phyloP scores from a whole-genome alignment of 92 coral and sea anemone species.

The Porites evermanni region DNA sequence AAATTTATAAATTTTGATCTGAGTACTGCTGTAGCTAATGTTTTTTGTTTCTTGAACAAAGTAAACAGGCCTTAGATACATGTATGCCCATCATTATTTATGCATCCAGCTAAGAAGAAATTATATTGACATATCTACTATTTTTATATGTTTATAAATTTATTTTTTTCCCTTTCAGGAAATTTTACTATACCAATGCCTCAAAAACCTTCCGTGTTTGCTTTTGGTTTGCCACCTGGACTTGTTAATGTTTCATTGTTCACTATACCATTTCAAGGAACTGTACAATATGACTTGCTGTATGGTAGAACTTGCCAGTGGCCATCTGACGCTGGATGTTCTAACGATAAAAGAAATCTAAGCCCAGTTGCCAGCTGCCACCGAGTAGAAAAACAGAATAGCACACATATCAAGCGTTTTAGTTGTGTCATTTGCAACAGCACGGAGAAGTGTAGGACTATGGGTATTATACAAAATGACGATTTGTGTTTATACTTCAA shows the following conservation, averaged over 20 bases:
- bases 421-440: slow-evolving; percentile 37
- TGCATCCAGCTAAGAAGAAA: too few relatives aligned
- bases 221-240: slow-evolving; percentile 26
- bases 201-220: not conserved
- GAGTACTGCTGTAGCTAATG: too few relatives aligned
- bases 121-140: too few relatives aligned
- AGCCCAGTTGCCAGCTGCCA: not conserved
- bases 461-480: not conserved
- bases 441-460: not conserved
- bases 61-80: too few relatives aligned
- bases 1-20: too few relatives aligned
- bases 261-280: slow-evolving; percentile 11
- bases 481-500: slow-evolving; percentile 1
- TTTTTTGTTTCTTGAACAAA: too few relatives aligned
- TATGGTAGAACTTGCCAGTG: not conserved
- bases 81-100: too few relatives aligned
- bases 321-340: not conserved
- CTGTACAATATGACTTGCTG: slow-evolving; percentile 17
- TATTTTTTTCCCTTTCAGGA: slow-evolving; percentile 6
- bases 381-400: slow-evolving; percentile 3
- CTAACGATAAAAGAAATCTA: not conserved
- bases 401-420: not conserved
- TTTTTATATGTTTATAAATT: too few relatives aligned
- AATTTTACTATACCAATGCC: not conserved
- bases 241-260: slow-evolving; percentile 8